Base-by-base conservation (phyloP, 2,888 invertebrate species). In the Drosophila paranaensis region DNA sequence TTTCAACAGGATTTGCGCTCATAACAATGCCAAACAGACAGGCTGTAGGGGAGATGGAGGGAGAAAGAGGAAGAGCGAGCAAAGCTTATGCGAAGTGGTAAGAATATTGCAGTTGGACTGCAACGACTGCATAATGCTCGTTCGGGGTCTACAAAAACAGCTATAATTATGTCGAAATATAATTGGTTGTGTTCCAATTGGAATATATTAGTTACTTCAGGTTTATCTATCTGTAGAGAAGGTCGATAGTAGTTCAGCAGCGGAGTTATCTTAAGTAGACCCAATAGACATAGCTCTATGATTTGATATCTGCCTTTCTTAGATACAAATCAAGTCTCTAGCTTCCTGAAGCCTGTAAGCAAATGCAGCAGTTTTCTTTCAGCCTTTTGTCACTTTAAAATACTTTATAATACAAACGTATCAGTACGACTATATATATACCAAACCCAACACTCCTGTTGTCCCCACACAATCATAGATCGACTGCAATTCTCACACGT, bases 1-100 rank as follows among this genome's bases (percentile, higher is more conserved):
- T 74, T 64, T 64, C 27, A 43, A 30, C 33, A 30, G 60, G 60
- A 60, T 64, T 74, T 74, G 30, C 46, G 54, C 39, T 30, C 57
- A 65, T 37, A 39, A 25, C 35, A 54, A 40, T 54, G 30, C 27
- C 20, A 27, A 37, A 30, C 27, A 35, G 50, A 51, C 20, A 56
- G 51, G 30, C 40, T 20, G 8, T 11, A n/a, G 0, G 1, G 20
- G 1, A 27, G 16, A 20, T 6, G 13, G 27, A 1, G 11, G 10
- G 11, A 40, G 6, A 27, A 27, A 27, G n/a, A 6, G 27, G 51
- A 51, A 64, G 46, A 42, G 43, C 50, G 55, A 6, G n/a, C 6
- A 2, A 6, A 6, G 8, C 30, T n/a, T 33, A 16, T 10, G 33
- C 16, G 16, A 50, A 33, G 6, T 20, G 6, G 35, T 6, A 13